phyloP scores from a whole-genome alignment of 64 coral and sea anemone genomes.

The Pachyseris speciosa region DNA sequence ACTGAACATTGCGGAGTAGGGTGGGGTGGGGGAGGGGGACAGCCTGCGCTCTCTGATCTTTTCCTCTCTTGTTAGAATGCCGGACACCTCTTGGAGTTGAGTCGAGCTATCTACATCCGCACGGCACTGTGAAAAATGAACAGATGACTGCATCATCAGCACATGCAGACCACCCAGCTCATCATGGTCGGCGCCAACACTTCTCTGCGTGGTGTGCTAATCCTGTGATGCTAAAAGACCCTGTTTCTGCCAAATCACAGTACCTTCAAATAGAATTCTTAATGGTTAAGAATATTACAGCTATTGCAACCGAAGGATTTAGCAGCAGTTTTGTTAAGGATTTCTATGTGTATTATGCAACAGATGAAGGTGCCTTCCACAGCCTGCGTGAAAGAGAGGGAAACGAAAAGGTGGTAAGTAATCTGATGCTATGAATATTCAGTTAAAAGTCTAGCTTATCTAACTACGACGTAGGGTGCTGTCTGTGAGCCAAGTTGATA shows the following conservation, averaged over 20 bases:
- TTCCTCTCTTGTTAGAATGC: not conserved
- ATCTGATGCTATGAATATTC: too few relatives aligned
- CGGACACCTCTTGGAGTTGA: not conserved
- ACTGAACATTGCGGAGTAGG: too few relatives aligned
- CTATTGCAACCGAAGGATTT: not conserved
- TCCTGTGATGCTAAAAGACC: not conserved
- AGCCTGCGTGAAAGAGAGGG: not conserved
- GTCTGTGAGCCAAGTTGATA: too few relatives aligned
- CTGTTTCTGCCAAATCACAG: too few relatives aligned
- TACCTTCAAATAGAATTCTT: too few relatives aligned
- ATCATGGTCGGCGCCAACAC: not conserved
- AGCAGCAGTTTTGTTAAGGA: not conserved
- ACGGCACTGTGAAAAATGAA: not conserved
- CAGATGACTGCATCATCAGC: too few relatives aligned
- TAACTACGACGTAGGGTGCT: too few relatives aligned
- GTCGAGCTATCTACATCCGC: too few relatives aligned
- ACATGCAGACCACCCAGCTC: not conserved
- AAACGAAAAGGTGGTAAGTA: not conserved
- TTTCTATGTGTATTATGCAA: not conserved
- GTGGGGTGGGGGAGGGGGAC: too few relatives aligned
- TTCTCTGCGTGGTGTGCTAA: not conserved
- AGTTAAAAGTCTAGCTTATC: too few relatives aligned
- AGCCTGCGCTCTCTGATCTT: too few relatives aligned
- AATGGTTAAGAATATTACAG: not conserved
- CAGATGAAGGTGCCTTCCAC: too few relatives aligned